Evolutionary conservation across 2,888 invertebrate species (phyloP), one percentile per base, ranked within the genome.

Genomic region (Mesoligia furuncula): DNA sequence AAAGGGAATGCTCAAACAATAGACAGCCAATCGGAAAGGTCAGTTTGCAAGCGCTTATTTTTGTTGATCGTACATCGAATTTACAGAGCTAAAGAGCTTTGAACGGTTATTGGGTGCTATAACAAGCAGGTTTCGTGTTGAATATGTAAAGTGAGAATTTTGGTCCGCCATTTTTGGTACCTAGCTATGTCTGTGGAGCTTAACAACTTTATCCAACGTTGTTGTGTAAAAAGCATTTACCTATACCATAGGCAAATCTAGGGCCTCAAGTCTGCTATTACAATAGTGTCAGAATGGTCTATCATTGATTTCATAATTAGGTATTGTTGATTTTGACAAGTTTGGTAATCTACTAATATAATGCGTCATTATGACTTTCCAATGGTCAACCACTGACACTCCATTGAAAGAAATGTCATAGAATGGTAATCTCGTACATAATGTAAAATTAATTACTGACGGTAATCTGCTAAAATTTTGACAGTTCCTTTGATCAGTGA

Each of bases 1-100:
- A 80, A 82, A 80, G 77, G 24, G 59, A 61, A 74, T 75, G n/a
- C 42, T 65, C 7, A 9, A 68, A 82, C 64, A 68, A 76, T 51
- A 39, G 39, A 67, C 54, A 57, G 17, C 11, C 57, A 36, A 57
- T 65, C 62, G 42, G 20, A 57, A 75, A 69, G 77, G 80, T n/a
- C 82, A 57, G 57, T 51, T 80, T 71, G 31, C 54, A 66, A 27
- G 39, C 57, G n/a, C 24, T 59, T 42, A 15, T 68, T 81, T 80
- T 77, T 82, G 68, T 68, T 57, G 82, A 57, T 42, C 57, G 51
- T 27, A 36, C 45, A 66, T 27, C 13, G 31, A 67, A n/a, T 62
- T 54, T 54, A 27, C n/a, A 39, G 11, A 59, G n/a, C 36, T 9
- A 54, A 61, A 72, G 31, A 36, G 27, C 42, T 59, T 73, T 51